Evolutionary conservation across 2,113 vertebrate species (phyloP).

Genomic region (Phylloscopus trochiloides): DNA sequence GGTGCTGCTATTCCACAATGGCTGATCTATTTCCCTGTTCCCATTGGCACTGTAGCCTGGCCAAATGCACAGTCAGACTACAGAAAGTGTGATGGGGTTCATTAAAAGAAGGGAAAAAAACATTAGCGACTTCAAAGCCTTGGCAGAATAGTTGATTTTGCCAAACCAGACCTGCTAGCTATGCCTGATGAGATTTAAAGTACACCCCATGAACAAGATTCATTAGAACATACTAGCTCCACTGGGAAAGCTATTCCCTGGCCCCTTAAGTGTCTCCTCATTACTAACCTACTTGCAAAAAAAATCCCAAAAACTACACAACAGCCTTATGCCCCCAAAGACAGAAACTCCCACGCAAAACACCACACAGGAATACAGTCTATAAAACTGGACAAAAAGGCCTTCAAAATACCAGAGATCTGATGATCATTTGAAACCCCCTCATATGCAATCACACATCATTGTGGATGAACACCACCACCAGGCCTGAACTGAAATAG

Average conservation of each 20-base stretch:
- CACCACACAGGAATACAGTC: not conserved
- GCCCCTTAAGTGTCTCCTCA: not conserved
- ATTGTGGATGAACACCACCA: not conserved
- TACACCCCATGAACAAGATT: not conserved
- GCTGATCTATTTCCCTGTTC: not conserved
- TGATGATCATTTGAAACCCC: not conserved
- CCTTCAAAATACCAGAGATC: not conserved
- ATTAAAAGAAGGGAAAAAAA: not conserved
- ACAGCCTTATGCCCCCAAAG: not conserved
- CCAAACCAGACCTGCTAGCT: not conserved
- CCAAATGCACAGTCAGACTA: not conserved
- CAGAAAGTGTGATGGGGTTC: not conserved
- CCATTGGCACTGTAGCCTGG: not conserved
- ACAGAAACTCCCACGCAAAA: not conserved
- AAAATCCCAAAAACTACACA: rapidly evolving
- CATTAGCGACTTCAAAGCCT: not conserved
- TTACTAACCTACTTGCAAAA: not conserved
- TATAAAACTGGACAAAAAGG: not conserved
- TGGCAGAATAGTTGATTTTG: not conserved
- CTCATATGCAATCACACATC: not conserved
- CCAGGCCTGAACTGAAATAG: not conserved
- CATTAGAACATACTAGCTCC: not conserved
- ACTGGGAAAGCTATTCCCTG: not conserved
- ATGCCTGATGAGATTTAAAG: not conserved
- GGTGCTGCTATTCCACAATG: not conserved